phyloP scores from a whole-genome alignment of 2,888 invertebrate species.

The Spatulosminthurus flaviceps region DNA sequence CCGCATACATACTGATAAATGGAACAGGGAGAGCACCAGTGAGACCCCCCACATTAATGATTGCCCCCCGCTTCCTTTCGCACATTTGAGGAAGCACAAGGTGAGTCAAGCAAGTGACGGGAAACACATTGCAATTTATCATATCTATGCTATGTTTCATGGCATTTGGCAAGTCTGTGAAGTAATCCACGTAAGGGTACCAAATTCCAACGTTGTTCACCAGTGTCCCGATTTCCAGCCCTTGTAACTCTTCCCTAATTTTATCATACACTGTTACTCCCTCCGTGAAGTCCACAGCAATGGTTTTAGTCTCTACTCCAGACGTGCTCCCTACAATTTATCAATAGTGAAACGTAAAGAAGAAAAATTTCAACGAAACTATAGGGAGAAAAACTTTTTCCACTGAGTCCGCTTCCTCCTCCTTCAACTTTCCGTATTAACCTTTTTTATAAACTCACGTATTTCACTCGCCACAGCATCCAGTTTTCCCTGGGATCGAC shows the following conservation, averaged over 20 bases:
- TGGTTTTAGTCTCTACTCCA: constrained; percentile 78
- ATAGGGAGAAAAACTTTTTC: too few relatives aligned
- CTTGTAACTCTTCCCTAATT: constrained; percentile 74
- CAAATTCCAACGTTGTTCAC: constrained; percentile 94
- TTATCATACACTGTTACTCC: constrained; percentile 78
- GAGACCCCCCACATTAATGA: constrained; percentile 91
- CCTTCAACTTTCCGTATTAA: neutral
- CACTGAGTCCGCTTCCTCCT: neutral
- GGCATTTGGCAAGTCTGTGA: constrained; percentile 66
- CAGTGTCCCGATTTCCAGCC: constrained; percentile 82
- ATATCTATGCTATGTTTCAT: constrained; percentile 74
- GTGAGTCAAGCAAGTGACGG: constrained; percentile 84
- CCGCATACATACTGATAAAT: constrained; percentile 84
- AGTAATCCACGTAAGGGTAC: constrained; percentile 80
- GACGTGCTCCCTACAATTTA: constrained; percentile 66
- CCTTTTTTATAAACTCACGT: too few relatives aligned
- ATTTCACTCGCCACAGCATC: constrained; percentile 62
- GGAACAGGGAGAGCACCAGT: constrained; percentile 83
- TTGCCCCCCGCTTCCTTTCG: constrained; percentile 79
- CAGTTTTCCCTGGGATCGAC: constrained; percentile 62
- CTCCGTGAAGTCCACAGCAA: constrained; percentile 83
- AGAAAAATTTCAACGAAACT: too few relatives aligned
- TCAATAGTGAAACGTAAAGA: too few relatives aligned
- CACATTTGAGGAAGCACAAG: constrained; percentile 88
- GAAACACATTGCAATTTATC: constrained; percentile 80